Base-by-base conservation (phyloP, 2,797 vertebrate species). In the Pipistrellus nathusii region DNA sequence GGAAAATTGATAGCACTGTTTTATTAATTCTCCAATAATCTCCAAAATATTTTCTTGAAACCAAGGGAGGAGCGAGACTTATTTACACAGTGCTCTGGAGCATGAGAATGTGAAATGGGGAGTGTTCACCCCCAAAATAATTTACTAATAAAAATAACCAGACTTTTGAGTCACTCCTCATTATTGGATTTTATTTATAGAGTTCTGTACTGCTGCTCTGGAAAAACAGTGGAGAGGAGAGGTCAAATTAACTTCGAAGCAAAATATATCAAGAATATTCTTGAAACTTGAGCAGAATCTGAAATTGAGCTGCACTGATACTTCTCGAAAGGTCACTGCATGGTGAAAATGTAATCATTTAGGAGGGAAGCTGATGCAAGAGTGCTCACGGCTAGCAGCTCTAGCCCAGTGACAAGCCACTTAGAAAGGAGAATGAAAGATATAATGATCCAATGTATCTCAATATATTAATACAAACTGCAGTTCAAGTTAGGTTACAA, bases 91-190 rank as follows among this genome's bases (percentile, higher is more conserved):
- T 88, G 25, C 73, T 15, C 32, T 32, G 3, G 66, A 94, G 62
- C 57, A 82, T 57, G 4, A 95, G 73, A 77, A 95, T 14, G 69
- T 96, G 76, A 96, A 81, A 41, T 85, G 57, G 73, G 68, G 15
- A 71, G 62, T 27, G 25, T 32, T 51, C n/a, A 23, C 72, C 41
- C 59, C 68, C n/a, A 46, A 93, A 76, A 62, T n/a, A 94, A 81
- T 92, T 94, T 51, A 84, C 32, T 90, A 93, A 94, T 90, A 89
- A 97, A 97, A 96, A 85, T 35, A 95, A 88, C 68, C 80, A 69
- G 44, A 96, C 72, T 91, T 92, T 93, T 97, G 73, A 77, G 88
- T 92, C 90, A 84, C 68, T 91, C 32, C 57, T 23, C 41, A 82
- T 73, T 95, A 76, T 7, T 94, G 32, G 23, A 9, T 64, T 95